Evolutionary conservation across 1,140 invertebrate genomes (phyloP).

Genomic region (Gyrodactylus salaris): DNA sequence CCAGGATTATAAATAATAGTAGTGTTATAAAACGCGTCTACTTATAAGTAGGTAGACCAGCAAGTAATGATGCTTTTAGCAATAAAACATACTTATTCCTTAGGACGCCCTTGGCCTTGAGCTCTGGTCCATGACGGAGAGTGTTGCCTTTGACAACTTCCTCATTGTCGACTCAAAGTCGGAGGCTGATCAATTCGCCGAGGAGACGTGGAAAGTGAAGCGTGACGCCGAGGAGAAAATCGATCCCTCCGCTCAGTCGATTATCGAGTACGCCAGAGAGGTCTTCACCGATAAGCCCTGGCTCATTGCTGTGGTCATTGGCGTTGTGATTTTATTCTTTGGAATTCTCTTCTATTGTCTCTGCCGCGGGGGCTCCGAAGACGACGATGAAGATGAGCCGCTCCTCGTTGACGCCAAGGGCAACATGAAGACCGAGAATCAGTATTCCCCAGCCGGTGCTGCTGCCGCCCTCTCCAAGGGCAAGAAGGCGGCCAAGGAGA

Average conservation of each 20-base stretch:
- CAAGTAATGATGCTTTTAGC: no score
- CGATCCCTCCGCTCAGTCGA: slow-evolving; percentile 27
- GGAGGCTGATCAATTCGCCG: slow-evolving; percentile 43
- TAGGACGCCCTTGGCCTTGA: slow-evolving; percentile 54
- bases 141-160: slow-evolving; percentile 59
- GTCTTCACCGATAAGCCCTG: slow-evolving; percentile 55
- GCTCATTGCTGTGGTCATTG: slow-evolving; percentile 50
- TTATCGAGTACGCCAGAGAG: slow-evolving; percentile 39
- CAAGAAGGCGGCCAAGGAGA: not conserved
- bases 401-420: not conserved
- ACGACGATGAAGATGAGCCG: not conserved
- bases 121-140: slow-evolving; percentile 80
- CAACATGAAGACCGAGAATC: not conserved
- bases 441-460: not conserved
- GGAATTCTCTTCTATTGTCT: not conserved
- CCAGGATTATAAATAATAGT: no score
- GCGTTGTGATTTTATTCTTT: slow-evolving; percentile 32
- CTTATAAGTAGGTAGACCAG: no score
- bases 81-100: slow-evolving; percentile 5
- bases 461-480: no score
- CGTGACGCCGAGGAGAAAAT: slow-evolving; percentile 26
- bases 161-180: slow-evolving; percentile 47
- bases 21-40: no score
- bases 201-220: slow-evolving; percentile 49
- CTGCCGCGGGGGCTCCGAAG: not conserved